phyloP scores from a whole-genome alignment of 2,113 vertebrate species.

The human (Homo sapiens) region DNA sequence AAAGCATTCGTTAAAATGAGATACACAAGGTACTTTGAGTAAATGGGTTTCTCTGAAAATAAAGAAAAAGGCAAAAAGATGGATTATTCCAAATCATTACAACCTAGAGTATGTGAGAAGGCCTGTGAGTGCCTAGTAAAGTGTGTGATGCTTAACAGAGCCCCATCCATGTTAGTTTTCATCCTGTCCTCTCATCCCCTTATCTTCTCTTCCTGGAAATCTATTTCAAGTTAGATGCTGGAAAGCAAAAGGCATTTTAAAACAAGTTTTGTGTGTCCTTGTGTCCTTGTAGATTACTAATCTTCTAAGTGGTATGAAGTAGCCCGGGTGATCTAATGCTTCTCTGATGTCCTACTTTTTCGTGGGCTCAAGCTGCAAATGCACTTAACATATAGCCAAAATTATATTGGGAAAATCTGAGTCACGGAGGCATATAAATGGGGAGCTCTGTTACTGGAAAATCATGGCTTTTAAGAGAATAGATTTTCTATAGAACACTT shows the following conservation, averaged over 20 bases:
- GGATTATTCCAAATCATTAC: neutral
- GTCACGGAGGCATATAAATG: neutral
- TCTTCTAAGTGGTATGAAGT: slow-evolving; percentile 57
- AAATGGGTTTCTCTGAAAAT: slow-evolving; percentile 19
- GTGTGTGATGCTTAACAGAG: rapidly evolving
- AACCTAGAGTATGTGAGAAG: neutral
- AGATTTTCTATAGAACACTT: neutral
- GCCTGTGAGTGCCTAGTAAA: neutral
- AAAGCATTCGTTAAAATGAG: neutral
- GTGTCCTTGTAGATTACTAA: slow-evolving; percentile 18
- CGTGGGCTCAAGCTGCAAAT: neutral
- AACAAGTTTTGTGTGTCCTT: slow-evolving; percentile 7
- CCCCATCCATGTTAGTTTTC: neutral
- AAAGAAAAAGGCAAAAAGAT: neutral
- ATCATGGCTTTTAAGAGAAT: neutral
- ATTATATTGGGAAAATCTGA: slow-evolving; percentile 8
- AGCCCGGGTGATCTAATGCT: neutral
- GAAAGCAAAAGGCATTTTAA: slow-evolving; percentile 13
- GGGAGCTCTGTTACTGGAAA: neutral
- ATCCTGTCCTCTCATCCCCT: neutral
- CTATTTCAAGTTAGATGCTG: neutral
- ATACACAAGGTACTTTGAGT: neutral
- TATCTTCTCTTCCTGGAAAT: slow-evolving; percentile 48
- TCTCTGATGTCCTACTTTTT: slow-evolving; percentile 51
- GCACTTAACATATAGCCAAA: slow-evolving; percentile 41